Evolutionary conservation across 2,888 invertebrate species (phyloP), one percentile per base, ranked within the genome.

Genomic region (Acleris literana): DNA sequence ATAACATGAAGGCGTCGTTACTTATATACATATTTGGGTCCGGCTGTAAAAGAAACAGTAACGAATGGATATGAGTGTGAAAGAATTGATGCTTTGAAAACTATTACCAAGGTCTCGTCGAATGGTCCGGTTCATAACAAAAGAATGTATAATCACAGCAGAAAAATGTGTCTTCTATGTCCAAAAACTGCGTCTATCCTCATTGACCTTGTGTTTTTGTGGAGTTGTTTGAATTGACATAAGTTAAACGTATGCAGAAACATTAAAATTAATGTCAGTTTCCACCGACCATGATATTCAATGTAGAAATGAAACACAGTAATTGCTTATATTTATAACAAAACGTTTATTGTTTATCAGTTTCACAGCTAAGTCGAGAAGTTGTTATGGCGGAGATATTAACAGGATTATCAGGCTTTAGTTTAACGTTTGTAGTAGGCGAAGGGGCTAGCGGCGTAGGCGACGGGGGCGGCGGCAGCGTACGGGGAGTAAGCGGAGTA

Each of bases 131-230:
- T 73, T 48, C 68, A 70, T 80, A 81, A 92, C 91, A 92, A 92
- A 88, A 88, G 90, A 92, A 90, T 90, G 73, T 81, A 84, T 88
- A 86, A 89, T 86, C 71, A 71, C 73, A 76, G 71, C 72, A 71
- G 61, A 77, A 72, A 68, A 25, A 61, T 25, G 59, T 46, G 43
- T 49, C 39, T 29, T 39, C 52, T 57, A 56, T 68, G 22, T 67
- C 58, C 69, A 46, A 58, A 69, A 71, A 65, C 72, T 70, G 68
- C 69, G 68, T 70, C 63, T 68, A 63, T 71, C 51, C 62, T 71
- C 71, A 73, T 69, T 76, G 72, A 75, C 72, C 73, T 74, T 73
- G 72, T 68, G 55, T 70, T 71, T 25, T 51, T 68, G 66, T 66
- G 68, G 57, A 56, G 73, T 68, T 66, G 48, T 33, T 62, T 63